phyloP scores from a whole-genome alignment of 1,140 invertebrate species.

The Neoseiulus cucumeris region DNA sequence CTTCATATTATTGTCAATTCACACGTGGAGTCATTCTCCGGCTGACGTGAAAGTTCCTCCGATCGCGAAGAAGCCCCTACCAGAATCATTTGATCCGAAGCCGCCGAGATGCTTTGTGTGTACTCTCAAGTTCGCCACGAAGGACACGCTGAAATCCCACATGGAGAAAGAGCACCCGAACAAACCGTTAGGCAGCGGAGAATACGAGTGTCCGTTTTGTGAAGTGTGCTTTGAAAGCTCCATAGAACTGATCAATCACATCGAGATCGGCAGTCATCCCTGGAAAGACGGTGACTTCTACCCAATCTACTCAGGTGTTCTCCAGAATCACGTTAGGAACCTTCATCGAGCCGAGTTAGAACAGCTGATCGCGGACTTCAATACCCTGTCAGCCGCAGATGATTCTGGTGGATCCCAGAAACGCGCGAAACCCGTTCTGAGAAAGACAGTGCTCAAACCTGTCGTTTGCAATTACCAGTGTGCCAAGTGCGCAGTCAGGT shows the following conservation, averaged over 20 bases:
- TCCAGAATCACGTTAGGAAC: neutral
- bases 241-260: neutral
- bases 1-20: neutral
- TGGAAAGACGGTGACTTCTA: constrained; percentile 5
- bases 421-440: neutral
- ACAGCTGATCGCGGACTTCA: neutral
- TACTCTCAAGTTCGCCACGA: neutral
- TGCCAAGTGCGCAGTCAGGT: neutral
- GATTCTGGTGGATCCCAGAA: neutral
- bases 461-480: constrained; percentile 8
- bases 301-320: neutral
- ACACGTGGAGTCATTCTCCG: neutral
- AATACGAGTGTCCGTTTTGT: constrained; percentile 2
- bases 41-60: neutral
- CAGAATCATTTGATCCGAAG: neutral
- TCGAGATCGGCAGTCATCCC: constrained; percentile 2
- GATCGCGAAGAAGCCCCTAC: neutral
- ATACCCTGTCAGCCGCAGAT: neutral
- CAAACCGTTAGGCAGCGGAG: neutral
- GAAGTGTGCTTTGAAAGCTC: neutral
- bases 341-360: neutral
- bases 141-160: neutral
- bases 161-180: neutral
- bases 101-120: neutral
- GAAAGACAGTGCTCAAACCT: neutral